Evolutionary conservation across 2,113 vertebrate genomes (phyloP).

Genomic region (Lethenteron camtschaticum): DNA sequence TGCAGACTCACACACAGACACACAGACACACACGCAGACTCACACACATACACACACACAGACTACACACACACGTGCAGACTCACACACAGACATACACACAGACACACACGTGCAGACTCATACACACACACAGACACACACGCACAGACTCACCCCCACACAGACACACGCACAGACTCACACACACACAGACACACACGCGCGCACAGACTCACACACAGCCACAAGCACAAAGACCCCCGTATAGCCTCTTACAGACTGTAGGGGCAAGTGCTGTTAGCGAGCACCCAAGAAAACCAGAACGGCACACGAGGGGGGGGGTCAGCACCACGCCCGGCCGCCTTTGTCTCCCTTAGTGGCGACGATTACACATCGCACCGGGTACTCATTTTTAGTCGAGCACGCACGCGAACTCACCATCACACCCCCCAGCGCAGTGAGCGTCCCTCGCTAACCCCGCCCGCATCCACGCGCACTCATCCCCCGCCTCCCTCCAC

Average conservation of each 20-base stretch:
- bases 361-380: too few species aligned
- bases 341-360: too few species aligned
- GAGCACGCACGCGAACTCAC: too few species aligned
- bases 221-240: background rate
- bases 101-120: background rate
- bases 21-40: background rate
- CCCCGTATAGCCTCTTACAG: background rate
- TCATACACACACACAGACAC: background rate
- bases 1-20: background rate
- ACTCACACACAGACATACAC: background rate
- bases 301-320: too few species aligned
- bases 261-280: too few species aligned
- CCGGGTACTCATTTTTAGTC: too few species aligned
- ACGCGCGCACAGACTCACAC: background rate
- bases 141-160: background rate
- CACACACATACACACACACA: background rate
- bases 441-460: too few species aligned
- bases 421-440: too few species aligned
- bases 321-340: too few species aligned
- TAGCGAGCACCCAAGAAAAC: too few species aligned
- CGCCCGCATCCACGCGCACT: too few species aligned
- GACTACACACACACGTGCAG: background rate
- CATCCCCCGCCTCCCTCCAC: too few species aligned
- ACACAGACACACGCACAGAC: background rate
- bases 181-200: conserved; percentile 1